Evolutionary conservation across 2,888 invertebrate species (phyloP).

Genomic region (Leucophenga montana): DNA sequence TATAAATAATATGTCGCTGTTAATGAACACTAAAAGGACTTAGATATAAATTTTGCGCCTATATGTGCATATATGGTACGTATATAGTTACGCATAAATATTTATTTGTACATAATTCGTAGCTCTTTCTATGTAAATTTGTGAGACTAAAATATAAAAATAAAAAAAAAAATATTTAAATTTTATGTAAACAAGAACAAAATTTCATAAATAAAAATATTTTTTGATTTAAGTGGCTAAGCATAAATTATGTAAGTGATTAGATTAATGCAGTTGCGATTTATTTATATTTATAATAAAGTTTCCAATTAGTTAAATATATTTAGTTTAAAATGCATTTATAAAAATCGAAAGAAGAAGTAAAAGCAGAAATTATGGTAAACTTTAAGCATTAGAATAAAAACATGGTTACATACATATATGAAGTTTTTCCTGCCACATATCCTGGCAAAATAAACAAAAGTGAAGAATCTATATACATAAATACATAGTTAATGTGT

Average conservation of each 20-base stretch:
- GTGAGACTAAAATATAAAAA: conserved; percentile 31
- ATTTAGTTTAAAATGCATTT: conserved; percentile 20
- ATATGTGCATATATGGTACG: background rate
- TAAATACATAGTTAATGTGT: too few relatives aligned
- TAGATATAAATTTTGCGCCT: background rate
- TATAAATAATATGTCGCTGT: background rate
- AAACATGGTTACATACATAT: background rate
- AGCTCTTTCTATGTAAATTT: conserved; percentile 29
- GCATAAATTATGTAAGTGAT: conserved; percentile 7
- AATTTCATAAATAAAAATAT: background rate
- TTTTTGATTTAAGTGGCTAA: conserved; percentile 10
- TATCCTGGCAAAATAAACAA: background rate
- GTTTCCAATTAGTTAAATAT: conserved; percentile 4
- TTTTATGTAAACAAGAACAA: background rate
- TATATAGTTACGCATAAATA: background rate
- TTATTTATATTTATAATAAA: background rate
- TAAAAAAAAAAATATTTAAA: background rate
- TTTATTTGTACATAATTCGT: conserved; percentile 16
- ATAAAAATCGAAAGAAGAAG: background rate
- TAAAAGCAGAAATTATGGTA: background rate
- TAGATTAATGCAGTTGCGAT: conserved; percentile 3
- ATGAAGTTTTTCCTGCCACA: too few relatives aligned
- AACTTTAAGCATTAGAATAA: background rate
- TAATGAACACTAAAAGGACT: conserved; percentile 22
- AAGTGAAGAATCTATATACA: background rate